phyloP scores from a whole-genome alignment of 2,888 invertebrate species.

The Cerastis leucographa region DNA sequence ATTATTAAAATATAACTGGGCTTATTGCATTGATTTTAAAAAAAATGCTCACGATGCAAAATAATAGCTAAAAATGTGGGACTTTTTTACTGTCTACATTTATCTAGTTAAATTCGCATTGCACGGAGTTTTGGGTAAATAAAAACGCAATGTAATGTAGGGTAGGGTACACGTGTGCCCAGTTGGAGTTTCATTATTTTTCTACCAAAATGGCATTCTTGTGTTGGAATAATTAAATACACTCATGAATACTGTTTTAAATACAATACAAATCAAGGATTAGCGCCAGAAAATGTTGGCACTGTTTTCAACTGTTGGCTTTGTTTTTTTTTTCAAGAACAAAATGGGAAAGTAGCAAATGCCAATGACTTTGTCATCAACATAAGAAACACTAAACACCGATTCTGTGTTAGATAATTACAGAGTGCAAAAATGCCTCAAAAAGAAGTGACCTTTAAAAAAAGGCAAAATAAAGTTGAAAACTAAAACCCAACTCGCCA shows the following conservation, averaged over 20 bases:
- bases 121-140: neutral
- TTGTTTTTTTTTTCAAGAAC: neutral
- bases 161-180: neutral
- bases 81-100: neutral
- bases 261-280: neutral
- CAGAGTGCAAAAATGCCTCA: no score
- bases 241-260: neutral
- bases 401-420: neutral
- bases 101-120: neutral
- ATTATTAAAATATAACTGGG: neutral
- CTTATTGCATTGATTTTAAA: neutral
- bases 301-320: neutral
- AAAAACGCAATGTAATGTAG: neutral
- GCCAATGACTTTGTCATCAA: neutral
- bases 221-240: neutral
- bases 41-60: neutral
- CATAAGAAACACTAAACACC: neutral
- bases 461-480: no score
- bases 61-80: neutral
- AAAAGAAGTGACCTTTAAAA: no score
- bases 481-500: no score
- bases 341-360: neutral
- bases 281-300: neutral
- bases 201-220: neutral
- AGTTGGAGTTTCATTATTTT: neutral